A percentile compares a stretch with the other conserved stretches of the same genome.
phyloP scores from a whole-genome alignment of 2,797 vertebrate species.

The Oreonectes daqikongensis region DNA sequence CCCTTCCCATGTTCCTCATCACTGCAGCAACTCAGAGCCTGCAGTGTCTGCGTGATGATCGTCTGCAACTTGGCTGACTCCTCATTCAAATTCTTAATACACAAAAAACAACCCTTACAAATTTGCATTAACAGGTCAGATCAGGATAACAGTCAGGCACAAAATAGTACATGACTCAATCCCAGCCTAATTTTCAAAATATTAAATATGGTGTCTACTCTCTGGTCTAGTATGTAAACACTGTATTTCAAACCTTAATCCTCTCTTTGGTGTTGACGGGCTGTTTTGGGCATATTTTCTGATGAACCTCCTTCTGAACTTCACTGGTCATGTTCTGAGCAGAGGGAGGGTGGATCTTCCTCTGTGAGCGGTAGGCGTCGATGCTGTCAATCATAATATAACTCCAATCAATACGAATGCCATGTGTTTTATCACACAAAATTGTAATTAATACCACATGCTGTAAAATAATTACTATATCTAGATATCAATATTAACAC shows the following conservation, averaged over 20 bases:
- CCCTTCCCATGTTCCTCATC: conserved; percentile 81
- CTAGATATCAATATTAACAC: not conserved
- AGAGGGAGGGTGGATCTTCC: conserved; percentile 60
- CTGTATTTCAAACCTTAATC: conserved; percentile 65
- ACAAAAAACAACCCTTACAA: not conserved
- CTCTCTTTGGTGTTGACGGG: conserved; percentile 70
- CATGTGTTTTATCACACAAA: not conserved
- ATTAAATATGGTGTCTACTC: not conserved
- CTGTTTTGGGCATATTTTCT: conserved; percentile 56
- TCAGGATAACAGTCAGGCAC: not conserved
- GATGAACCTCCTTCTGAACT: conserved; percentile 56
- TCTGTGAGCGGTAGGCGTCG: conserved; percentile 76
- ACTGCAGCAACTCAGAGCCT: conserved; percentile 81
- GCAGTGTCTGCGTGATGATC: conserved; percentile 79
- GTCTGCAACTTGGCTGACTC: conserved; percentile 76
- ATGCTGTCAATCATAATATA: conserved; percentile 63
- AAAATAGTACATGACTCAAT: not conserved
- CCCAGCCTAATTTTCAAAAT: too few relatives aligned
- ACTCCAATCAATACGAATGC: not conserved
- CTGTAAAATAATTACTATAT: not conserved
- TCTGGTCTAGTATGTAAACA: not conserved
- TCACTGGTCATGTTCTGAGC: conserved; percentile 64
- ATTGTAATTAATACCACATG: not conserved
- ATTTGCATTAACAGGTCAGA: not conserved
- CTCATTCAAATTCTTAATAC: conserved; percentile 71